Evolutionary conservation across 2,113 vertebrate species (phyloP).

Genomic region (Sorex fumeus): DNA sequence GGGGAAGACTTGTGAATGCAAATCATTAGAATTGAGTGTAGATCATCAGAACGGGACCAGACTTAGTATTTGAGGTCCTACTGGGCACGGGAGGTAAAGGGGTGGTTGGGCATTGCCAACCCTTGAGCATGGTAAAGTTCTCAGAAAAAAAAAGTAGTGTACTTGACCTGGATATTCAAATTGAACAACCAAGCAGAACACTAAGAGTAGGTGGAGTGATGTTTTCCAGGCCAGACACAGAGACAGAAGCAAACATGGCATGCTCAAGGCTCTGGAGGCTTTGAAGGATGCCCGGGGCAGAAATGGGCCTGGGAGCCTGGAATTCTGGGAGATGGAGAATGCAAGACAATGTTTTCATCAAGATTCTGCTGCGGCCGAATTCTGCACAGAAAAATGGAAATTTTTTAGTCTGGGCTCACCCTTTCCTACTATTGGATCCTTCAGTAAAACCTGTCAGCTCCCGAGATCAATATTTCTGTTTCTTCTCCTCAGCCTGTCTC

Average conservation of each 20-base stretch:
- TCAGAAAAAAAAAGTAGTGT: neutral
- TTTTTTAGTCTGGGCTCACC: conserved; percentile 34
- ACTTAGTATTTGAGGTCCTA: neutral
- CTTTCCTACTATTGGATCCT: neutral
- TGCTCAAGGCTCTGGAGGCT: neutral
- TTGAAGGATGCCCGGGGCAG: neutral
- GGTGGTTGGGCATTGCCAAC: neutral
- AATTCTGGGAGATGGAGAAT: neutral
- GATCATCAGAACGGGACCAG: neutral
- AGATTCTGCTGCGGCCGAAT: neutral
- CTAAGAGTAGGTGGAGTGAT: neutral
- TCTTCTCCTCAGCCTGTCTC: conserved; percentile 75
- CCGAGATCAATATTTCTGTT: conserved; percentile 83
- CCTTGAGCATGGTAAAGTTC: neutral
- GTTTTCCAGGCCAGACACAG: too few relatives aligned
- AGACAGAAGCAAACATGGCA: neutral
- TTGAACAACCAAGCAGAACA: neutral
- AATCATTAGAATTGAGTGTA: neutral
- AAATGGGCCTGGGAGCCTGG: neutral
- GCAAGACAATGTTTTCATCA: conserved; percentile 28
- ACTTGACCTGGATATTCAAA: neutral
- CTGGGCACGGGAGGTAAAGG: too few relatives aligned
- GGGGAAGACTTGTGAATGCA: neutral
- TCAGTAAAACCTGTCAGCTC: conserved; percentile 73
- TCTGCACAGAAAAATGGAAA: neutral